Evolutionary conservation across 1,140 invertebrate species (phyloP), one percentile per base, ranked within the genome.

Genomic region (Drosophila repletoides): DNA sequence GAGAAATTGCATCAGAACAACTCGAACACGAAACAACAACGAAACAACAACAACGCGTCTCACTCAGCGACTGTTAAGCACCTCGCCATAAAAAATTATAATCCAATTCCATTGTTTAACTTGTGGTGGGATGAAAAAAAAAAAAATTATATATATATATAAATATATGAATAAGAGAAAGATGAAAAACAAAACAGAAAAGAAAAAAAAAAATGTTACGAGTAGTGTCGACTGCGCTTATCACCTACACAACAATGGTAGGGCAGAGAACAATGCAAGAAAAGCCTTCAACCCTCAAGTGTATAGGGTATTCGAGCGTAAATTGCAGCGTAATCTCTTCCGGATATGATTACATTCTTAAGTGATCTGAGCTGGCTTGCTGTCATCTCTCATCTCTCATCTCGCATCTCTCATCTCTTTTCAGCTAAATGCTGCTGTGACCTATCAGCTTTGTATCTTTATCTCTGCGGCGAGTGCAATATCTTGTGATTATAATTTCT

Each of bases 401-500:
- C 46, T 43, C 38, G 41, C 59, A 41, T 31, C 60, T 41, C 49
- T 67, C 55, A 74, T 59, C 60, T 56, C n/a, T n/a, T n/a, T n/a
- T n/a, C 41, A 55, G 67, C 59, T 72, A 75, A 84, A 71, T 63
- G 76, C 64, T 63, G 76, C 64, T 80, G 80, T 86, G 80, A 86
- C 80, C 80, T 86, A 86, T 86, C 79, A 79, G 70, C 81, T 76
- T 86, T 86, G 80, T 76, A 72, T 75, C 70, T 66, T 24, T 22
- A 66, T 58, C 52, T 33, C 28, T 22, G 7, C 19, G 5, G 29
- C 14, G 33, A 52, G 51, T 43, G 59, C 68, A 81, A 84, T 84
- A 83, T 84, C 76, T 73, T 80, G 81, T 87, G 80, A 86, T 86
- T 86, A 86, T 71, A 86, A 87, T 86, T 86, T 86, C 66, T 72